A percentile compares a stretch with the other conserved stretches of the same genome.
Conservation (phyloP, 2,113 vertebrate species). For the Etheostoma cragini region DNA sequence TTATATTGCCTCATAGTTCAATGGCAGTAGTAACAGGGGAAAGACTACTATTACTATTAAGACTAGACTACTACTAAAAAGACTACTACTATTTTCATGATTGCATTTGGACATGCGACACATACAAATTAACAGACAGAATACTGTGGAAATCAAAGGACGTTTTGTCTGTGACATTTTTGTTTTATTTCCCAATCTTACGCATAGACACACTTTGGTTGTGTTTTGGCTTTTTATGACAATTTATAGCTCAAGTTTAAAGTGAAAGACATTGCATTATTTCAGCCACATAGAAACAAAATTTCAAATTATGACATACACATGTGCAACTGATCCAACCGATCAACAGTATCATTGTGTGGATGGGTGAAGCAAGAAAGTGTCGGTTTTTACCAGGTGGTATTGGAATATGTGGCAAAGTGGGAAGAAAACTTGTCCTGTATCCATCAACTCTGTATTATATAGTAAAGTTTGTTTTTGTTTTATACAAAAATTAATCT, state of each 20-base stretch:
- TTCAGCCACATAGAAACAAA: background rate
- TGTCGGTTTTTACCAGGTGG: background rate
- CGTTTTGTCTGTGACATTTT: slow-evolving; percentile 10
- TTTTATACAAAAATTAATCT: background rate
- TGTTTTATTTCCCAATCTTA: slow-evolving; percentile 3
- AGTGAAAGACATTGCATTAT: background rate
- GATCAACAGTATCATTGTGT: slow-evolving; percentile 2
- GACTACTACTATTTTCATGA: background rate
- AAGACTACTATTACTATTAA: background rate
- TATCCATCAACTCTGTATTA: background rate
- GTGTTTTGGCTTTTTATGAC: slow-evolving; percentile 13
- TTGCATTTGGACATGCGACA: slow-evolving; percentile 13
- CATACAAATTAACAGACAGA: slow-evolving; percentile 3
- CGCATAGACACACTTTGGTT: slow-evolving; percentile 3
- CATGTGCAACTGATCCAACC: background rate
- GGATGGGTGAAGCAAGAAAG: background rate
- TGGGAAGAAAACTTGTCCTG: background rate
- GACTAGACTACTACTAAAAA: no score
- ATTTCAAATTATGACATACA: background rate
- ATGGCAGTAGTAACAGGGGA: background rate
- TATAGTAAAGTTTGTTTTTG: background rate
- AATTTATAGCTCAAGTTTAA: background rate
- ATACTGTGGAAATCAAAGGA: background rate
- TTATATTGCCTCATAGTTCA: slow-evolving; percentile 31
- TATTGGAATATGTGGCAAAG: background rate